Conservation (phyloP, 2,113 vertebrate genomes). For the Sclerurus mexicanus region DNA sequence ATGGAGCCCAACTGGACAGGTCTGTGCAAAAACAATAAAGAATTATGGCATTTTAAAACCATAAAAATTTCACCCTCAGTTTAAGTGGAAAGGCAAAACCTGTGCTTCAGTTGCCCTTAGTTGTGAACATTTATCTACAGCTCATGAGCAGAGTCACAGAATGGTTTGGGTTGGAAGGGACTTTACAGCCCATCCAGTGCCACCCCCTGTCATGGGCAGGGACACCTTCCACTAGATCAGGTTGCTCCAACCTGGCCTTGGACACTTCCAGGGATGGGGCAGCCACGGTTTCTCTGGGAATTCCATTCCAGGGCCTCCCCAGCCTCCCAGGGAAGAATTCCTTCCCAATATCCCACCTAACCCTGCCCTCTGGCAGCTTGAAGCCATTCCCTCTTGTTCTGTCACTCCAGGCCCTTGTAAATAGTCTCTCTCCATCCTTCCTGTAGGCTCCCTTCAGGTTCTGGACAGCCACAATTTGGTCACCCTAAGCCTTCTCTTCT, state of each 20-base stretch:
- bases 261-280: background rate
- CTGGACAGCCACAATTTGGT: background rate
- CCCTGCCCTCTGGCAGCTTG: background rate
- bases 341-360: background rate
- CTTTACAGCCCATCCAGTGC: background rate
- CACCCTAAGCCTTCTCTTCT: background rate
- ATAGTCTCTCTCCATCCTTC: background rate
- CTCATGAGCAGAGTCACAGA: background rate
- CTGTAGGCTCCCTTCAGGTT: background rate
- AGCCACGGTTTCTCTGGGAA: background rate
- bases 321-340: background rate
- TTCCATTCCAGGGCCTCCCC: fast-evolving
- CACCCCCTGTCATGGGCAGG: background rate
- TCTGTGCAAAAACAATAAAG: background rate
- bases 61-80: background rate
- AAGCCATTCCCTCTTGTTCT: background rate
- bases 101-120: background rate
- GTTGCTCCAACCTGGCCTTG: fast-evolving
- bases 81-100: background rate
- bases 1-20: background rate
- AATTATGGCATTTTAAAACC: background rate
- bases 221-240: background rate
- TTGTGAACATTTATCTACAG: background rate
- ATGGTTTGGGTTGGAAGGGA: background rate
- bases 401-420: background rate